phyloP scores from a whole-genome alignment of 2,888 invertebrate species.

The Ornithoptera priamus region DNA sequence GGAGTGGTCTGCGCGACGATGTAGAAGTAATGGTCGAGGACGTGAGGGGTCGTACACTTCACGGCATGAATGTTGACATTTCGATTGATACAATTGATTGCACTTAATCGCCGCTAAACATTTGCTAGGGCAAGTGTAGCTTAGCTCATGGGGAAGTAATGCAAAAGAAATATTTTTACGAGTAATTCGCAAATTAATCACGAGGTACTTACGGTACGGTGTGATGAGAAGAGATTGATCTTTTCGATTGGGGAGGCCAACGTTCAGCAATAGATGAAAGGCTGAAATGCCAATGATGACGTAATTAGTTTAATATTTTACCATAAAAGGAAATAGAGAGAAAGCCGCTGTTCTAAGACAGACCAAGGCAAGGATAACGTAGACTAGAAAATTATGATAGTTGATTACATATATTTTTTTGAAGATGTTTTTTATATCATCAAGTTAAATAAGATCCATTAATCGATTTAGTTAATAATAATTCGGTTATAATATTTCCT shows the following conservation, averaged over 20 bases:
- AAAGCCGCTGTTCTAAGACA: too few relatives aligned
- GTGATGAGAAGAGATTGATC: too few relatives aligned
- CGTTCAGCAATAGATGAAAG: too few relatives aligned
- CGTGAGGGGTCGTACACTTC: slow-evolving; percentile 13
- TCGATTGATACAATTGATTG: slow-evolving; percentile 26
- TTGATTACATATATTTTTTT: too few relatives aligned
- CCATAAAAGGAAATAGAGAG: too few relatives aligned
- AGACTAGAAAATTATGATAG: too few relatives aligned
- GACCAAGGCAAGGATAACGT: too few relatives aligned
- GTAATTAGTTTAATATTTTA: too few relatives aligned
- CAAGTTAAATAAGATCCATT: background rate
- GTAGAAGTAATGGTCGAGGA: slow-evolving; percentile 13
- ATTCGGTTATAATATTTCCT: background rate
- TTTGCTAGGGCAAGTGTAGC: background rate
- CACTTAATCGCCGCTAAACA: slow-evolving; percentile 13
- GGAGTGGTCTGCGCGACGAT: slow-evolving; percentile 16
- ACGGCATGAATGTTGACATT: slow-evolving; percentile 13
- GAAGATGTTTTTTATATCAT: background rate
- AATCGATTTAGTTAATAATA: background rate
- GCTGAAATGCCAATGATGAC: too few relatives aligned
- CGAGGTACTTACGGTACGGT: too few relatives aligned
- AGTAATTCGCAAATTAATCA: too few relatives aligned
- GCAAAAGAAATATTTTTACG: background rate
- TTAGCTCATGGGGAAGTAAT: background rate
- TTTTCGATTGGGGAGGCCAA: too few relatives aligned